Conservation (phyloP, 2,113 vertebrate species). For the Ceratotherium simum region DNA sequence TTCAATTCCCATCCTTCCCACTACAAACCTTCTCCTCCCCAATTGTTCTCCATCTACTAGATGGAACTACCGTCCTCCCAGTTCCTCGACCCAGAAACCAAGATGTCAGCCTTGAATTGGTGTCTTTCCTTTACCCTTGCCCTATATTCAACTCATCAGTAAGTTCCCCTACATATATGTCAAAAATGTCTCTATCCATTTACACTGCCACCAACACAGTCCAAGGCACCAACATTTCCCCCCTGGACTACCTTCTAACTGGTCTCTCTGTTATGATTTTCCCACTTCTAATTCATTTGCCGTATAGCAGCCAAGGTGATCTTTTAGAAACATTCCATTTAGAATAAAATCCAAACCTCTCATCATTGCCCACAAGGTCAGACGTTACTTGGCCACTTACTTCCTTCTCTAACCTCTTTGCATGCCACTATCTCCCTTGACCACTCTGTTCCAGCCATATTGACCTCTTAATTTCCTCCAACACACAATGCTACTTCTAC, state of each 20-base stretch:
- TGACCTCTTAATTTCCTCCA: background rate
- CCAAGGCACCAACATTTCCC: background rate
- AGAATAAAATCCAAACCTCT: background rate
- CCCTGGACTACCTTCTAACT: background rate
- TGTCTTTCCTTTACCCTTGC: background rate
- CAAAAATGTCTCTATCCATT: background rate
- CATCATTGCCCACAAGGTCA: background rate
- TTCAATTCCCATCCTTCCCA: background rate
- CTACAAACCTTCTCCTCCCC: background rate
- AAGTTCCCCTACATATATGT: background rate
- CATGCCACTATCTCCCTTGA: background rate
- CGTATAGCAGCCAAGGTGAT: background rate
- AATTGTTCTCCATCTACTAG: background rate
- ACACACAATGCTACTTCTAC: background rate
- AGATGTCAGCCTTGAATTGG: background rate
- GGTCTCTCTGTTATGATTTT: background rate
- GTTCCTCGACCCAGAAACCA: background rate
- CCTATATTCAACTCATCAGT: background rate
- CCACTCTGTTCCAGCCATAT: background rate
- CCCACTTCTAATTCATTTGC: background rate
- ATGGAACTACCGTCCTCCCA: background rate
- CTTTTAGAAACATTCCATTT: background rate
- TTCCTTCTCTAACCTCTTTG: background rate
- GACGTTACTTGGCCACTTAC: too few relatives aligned
- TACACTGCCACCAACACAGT: background rate